phyloP scores from a whole-genome alignment of 2,113 vertebrate species.

The Cacatua alba region DNA sequence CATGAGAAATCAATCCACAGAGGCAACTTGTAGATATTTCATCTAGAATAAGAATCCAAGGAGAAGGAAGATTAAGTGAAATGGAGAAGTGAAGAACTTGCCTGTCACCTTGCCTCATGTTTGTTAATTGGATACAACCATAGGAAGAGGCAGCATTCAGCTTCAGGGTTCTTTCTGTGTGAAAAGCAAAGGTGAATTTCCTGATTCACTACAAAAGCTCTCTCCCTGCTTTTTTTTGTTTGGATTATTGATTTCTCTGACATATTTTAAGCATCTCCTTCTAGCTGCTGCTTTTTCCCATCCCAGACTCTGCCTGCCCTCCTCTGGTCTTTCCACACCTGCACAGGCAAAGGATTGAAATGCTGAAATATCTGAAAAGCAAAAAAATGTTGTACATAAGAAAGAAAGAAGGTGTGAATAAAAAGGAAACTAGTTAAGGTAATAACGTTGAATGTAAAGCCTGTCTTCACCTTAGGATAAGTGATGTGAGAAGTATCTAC shows the following conservation, averaged over 20 bases:
- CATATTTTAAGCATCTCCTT: conserved; percentile 26
- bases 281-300: neutral
- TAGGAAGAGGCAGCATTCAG: neutral
- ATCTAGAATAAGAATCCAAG: neutral
- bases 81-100: neutral
- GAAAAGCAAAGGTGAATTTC: neutral
- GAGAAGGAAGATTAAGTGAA: neutral
- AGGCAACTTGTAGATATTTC: neutral
- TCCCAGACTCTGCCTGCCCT: conserved; percentile 69
- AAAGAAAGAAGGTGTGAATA: neutral
- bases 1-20: conserved; percentile 19
- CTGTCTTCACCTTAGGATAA: neutral
- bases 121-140: neutral
- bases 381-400: neutral
- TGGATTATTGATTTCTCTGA: conserved; percentile 41
- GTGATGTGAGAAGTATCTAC: neutral
- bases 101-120: conserved; percentile 9
- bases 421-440: neutral
- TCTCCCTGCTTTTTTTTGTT: neutral
- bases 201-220: neutral
- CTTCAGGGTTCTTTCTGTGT: neutral
- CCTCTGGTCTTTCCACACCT: conserved; percentile 66
- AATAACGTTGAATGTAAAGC: neutral
- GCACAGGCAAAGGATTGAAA: conserved; percentile 42
- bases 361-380: neutral